phyloP scores from a whole-genome alignment of 2,888 invertebrate genomes.

The Andrena bicolor region DNA sequence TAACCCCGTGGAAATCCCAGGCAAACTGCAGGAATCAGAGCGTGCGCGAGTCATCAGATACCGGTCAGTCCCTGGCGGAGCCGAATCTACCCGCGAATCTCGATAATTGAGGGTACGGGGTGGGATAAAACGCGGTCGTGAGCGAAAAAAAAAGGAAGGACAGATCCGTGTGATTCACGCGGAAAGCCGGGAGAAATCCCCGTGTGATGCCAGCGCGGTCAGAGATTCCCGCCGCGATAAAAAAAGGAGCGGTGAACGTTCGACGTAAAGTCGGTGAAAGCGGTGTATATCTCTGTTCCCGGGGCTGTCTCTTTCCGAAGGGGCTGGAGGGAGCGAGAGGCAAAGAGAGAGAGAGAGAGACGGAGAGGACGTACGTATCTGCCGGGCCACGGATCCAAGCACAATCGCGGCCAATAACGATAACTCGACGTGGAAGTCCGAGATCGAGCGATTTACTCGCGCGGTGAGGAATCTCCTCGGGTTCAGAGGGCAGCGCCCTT shows the following conservation, averaged over 20 bases:
- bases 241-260: slow-evolving; percentile 22
- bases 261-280: slow-evolving; percentile 36
- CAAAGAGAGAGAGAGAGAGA: background rate
- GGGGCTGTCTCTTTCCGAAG: slow-evolving; percentile 8
- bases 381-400: slow-evolving; percentile 38
- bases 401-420: slow-evolving; percentile 69
- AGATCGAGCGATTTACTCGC: slow-evolving; percentile 74
- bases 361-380: slow-evolving; percentile 4
- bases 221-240: slow-evolving; percentile 62
- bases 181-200: slow-evolving; percentile 65
- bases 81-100: slow-evolving; percentile 59
- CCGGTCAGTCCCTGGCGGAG: slow-evolving; percentile 21
- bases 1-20: slow-evolving; percentile 28
- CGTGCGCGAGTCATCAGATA: slow-evolving; percentile 47
- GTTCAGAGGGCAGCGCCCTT: slow-evolving; percentile 80
- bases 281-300: slow-evolving; percentile 32
- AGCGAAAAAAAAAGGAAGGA: slow-evolving; percentile 15
- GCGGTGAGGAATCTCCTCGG: slow-evolving; percentile 74
- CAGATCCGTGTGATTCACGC: slow-evolving; percentile 44
- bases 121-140: slow-evolving; percentile 11
- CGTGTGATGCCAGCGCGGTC: slow-evolving; percentile 30
- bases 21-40: slow-evolving; percentile 16
- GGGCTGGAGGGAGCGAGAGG: background rate
- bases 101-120: slow-evolving; percentile 54
- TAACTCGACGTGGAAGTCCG: slow-evolving; percentile 61